Evolutionary conservation across 2,113 vertebrate genomes (phyloP), one percentile per base, ranked within the genome.

Genomic region (Colinus virginianus): DNA sequence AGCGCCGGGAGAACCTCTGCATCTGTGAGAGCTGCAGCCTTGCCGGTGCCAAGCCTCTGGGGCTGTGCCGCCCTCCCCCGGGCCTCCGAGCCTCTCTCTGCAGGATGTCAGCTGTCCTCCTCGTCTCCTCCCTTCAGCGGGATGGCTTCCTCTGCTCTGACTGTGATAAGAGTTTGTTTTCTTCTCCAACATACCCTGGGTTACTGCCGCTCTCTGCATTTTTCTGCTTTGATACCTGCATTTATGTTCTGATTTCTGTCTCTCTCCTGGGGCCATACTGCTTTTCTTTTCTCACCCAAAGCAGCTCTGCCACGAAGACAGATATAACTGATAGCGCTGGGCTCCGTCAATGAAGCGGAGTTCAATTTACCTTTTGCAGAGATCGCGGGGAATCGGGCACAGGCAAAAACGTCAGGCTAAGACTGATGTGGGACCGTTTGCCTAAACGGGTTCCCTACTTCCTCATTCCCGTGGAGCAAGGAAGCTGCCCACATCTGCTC

Each of bases 101-200:
- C 90, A 72, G 90, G 91, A 85, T 89, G 88, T 32, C 84, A 45
- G 56, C 85, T 93, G 87, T 89, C 77, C 88, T 94, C 64, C 93
- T 88, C 72, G 85, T 90, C 89, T 82, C 90, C 88, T 96, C 90
- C 93, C 91, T 97, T 85, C 78, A 45, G 48, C 87, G 71, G 87
- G 84, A 86, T 58, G 71, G 66, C 86, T 89, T 96, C 87, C 92
- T 94, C 94, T 92, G 95, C 93, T 95, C 84, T 95, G 38, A 77
- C 91, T 94, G 76, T 85, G 84, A 96, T 93, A 96, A 96, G 95
- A 92, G 94, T 93, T 95, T 91, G 87, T 95, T 97, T 96, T 96
- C 89, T 86, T 90, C 83, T 85, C 75, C 81, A 70, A 6, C 61
- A 83, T 77, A 90, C 80, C 85, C 86, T 80, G 94, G 93, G 87